These are phyloP conservation scores for Sarcophaga peregrina DNA, from an alignment of 1,140 invertebrate species.

Conservation along the genomic window DNA sequence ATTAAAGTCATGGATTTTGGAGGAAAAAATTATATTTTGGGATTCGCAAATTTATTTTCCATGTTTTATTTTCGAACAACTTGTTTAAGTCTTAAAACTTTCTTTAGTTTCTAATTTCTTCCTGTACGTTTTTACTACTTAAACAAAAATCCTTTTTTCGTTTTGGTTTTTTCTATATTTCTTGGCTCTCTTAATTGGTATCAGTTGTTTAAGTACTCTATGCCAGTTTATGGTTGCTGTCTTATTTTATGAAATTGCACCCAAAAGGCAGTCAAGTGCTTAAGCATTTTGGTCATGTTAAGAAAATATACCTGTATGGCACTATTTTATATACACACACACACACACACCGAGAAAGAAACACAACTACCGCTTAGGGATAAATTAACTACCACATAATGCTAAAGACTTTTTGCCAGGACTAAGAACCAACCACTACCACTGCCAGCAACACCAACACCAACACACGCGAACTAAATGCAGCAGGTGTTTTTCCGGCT, in stretches of 20 bases:
- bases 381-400: not conserved
- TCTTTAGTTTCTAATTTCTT: too few species aligned
- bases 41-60: too few species aligned
- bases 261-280: constrained; percentile 54
- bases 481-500: constrained; percentile 1
- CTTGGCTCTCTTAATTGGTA: constrained; percentile 61
- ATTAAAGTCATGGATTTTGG: too few species aligned
- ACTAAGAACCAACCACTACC: not conserved
- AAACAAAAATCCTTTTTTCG: too few species aligned
- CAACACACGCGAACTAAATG: not conserved
- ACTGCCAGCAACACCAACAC: not conserved
- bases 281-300: constrained; percentile 1
- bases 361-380: constrained; percentile 40
- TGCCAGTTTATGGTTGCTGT: not conserved
- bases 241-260: constrained; percentile 55
- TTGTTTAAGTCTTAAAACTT: too few species aligned
- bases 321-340: not conserved
- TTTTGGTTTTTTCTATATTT: too few species aligned
- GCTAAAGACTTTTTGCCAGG: not conserved
- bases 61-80: too few species aligned
- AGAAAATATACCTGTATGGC: constrained; percentile 2
- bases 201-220: constrained; percentile 51
- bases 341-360: not conserved
- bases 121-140: too few species aligned
- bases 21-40: too few species aligned